Evolutionary conservation across 2,797 vertebrate genomes (phyloP), one percentile per base, ranked within the genome.

Genomic region (Malacoctenus gilli): DNA sequence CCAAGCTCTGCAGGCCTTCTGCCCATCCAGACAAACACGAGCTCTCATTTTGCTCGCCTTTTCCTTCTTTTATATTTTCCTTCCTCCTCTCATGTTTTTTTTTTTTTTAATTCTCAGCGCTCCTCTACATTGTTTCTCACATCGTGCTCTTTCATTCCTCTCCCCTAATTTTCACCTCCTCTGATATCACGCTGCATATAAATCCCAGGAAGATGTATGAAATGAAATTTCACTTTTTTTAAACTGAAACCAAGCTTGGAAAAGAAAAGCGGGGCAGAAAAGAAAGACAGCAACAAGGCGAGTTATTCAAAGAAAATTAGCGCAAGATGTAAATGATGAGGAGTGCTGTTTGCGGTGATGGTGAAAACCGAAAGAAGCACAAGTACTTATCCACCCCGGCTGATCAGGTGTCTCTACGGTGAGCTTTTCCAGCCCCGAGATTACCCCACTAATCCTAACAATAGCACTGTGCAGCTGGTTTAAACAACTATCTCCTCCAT

Each of bases 371-470:
- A 76, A 74, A 75, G 47, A 57, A 43, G 68, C 80, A 81, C 47
- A 72, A 70, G 68, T 63, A 70, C 60, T 68, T 72, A 79, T 77
- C 69, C 70, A 37, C 35, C 55, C 60, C 16, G 36, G 42, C 68
- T 80, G 78, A 85, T 90, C 74, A 86, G 77, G 85, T 84, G 76
- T 84, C 75, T 79, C 61, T 37, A 14, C 55, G 48, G 59, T 54
- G 69, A 87, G 85, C 61, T 73, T 76, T 66, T 74, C 69, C 55
- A 83, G 80, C 76, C 59, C 42, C 48, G 82, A 87, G 87, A 88
- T 89, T 89, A 85, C 75, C 77, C 58, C 58, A 61, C 84, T 87
- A 89, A 90, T 91, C 89, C 86, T 57, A 83, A 87, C 84, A 81
- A 84, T 71, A 85, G 83, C 82, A 79, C 63, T 36, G 66, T 72